Base-by-base conservation (phyloP, 2,888 invertebrate species). In the Malacosoma neustria region DNA sequence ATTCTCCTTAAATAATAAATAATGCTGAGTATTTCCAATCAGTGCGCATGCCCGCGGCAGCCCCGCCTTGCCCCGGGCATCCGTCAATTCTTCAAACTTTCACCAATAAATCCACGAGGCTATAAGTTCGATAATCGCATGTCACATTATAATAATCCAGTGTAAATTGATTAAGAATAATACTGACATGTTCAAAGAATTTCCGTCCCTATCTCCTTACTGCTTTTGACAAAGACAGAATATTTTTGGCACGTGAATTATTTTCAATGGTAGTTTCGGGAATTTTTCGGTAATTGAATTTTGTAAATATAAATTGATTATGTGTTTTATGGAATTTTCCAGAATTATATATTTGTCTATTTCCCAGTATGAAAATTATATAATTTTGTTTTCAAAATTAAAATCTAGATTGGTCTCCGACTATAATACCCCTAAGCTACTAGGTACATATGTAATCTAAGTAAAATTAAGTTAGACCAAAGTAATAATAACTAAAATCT, bases 41-140 rank as follows among this genome's bases (percentile, higher is more conserved):
- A 33, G 33, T 39, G 54, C 80, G 81, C 79, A 71, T 66, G 82
- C 81, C 80, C 53, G 49, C 11, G 34, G 41, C 46, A 61, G 75
- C 79, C 73, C 74, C 81, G 72, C 82, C 81, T 81, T 70, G 69
- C 68, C 77, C 75, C 65, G 72, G 71, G 54, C 59, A 57, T 60
- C 55, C 53, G 48, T 52, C 57, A 57, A 57, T 59, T 58, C 63
- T 67, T 64, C 57, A 61, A 71, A 73, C 61, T 68, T 67, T 58
- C 48, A 40, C 52, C 43, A 37, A 48, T 36, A 42, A 44, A 22
- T 22, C 22, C 22, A 22, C 22, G 22, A 22, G 22, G 22, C 22
- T 22, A 22, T 22, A 22, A 22, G 22, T 22, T 22, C 22, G 22
- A 22, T 22, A 22, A 22, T 22, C 22, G 22, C 22, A 5, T 22